Evolutionary conservation across 2,888 invertebrate species (phyloP), one percentile per base, ranked within the genome.

Genomic region (Pyrrhopygopsis socrates): DNA sequence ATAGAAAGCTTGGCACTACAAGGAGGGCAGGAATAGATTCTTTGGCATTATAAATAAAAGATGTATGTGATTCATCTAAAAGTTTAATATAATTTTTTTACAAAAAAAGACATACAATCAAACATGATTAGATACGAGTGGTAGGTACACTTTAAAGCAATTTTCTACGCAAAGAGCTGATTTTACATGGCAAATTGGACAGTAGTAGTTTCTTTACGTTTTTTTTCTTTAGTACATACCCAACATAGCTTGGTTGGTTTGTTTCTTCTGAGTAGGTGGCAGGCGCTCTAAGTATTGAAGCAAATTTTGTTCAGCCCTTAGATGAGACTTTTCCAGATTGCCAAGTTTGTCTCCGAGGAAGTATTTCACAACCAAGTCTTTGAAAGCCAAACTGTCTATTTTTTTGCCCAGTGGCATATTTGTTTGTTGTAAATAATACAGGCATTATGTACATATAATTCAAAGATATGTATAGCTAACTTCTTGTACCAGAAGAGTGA

Each of bases 401-500:
- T 27, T 60, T 29, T 60, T 60, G 24, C 29, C 60, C 29, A 29
- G 15, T 27, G 60, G 60, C 11, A 15, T 24, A 27, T 29, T 60
- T 60, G 27, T 60, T 60, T 24, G 60, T 60, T 60, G 27, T 60
- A 60, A 29, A 60, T 60, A 24, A 27, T 60, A 29, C 60, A 60
- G 24, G 60, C 60, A 29, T 60, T 60, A 60, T 60, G 60, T 27
- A 60, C 27, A 29, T 27, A 27, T 27, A 60, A 27, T 60, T 60
- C 27, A 60, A 60, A 60, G 18, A 60, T 60, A 29, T 60, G 60
- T 24, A 60, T 60, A 24, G 60, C 60, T 60, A 60, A 29, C 29
- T 60, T 60, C 18, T 60, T 60, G 60, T 91, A 86, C 89, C 91
- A 91, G 50, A 87, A 68, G 29, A 91, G 67, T 18, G 81, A 11